Base-by-base conservation (phyloP, 1,140 invertebrate genomes). In the Zeugodacus cucurbitae region DNA sequence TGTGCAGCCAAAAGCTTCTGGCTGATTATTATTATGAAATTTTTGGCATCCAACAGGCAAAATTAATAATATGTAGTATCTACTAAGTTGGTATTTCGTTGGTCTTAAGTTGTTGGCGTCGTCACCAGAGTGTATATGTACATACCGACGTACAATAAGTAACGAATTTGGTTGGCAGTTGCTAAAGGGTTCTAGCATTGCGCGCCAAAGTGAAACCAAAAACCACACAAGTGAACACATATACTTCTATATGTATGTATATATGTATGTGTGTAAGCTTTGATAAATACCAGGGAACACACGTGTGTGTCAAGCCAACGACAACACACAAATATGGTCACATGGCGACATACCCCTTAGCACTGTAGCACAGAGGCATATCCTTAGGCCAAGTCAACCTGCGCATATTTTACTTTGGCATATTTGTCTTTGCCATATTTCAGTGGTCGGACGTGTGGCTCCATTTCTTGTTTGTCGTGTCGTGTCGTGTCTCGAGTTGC, bases 391-490 rank as follows among this genome's bases (percentile, higher is more conserved):
- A 87, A 87, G 85, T 32, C 85, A 87, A 87, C 85, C 48, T 87
- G 57, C 54, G 58, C 85, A 87, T 87, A 87, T 87, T 87, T 87
- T 34, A 87, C 57, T 87, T 87, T 58, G 54, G 85, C 85, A 87
- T 87, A 87, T 87, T 87, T 87, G 85, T 87, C 85, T 87, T 87
- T 87, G 85, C 85, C 85, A 87, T 87, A 87, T 87, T 87, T 87
- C 58, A 87, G 85, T 87, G 85, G 85, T 87, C 37, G 57, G 29
- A 22, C 10, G 74, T 41, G 70, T 82, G 41, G 74, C 44, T 48
- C 44, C 8, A 14, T 82, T 41, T 74, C 64, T 70, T 70, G 32
- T 26, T 41, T 41, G 14, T 5, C 48, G 48, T 54, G 48, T 54
- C 70, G 4, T 6, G n/a, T 32, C n/a, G 62, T 6, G 7, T 29